These are phyloP conservation scores for Salminus brasiliensis DNA, from an alignment of 2,113 vertebrate genomes.

Conservation along the genomic window DNA sequence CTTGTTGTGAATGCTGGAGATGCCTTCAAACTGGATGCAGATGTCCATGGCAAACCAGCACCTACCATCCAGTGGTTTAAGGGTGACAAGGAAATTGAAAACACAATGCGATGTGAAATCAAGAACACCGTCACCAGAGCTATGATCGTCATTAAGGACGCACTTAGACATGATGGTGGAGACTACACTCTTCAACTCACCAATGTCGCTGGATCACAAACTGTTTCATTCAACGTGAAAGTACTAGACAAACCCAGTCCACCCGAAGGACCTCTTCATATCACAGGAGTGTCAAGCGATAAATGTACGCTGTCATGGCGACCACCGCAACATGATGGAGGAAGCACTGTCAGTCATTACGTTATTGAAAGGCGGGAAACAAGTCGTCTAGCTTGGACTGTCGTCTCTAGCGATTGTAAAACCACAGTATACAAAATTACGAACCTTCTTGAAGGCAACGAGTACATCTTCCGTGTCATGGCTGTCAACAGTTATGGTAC, in stretches of 20 bases:
- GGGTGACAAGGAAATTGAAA: slow-evolving; percentile 89
- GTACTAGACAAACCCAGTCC: slow-evolving; percentile 90
- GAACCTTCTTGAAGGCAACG: slow-evolving; percentile 88
- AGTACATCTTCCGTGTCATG: slow-evolving; percentile 88
- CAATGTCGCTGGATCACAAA: slow-evolving; percentile 91
- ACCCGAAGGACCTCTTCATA: slow-evolving; percentile 87
- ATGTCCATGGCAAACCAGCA: slow-evolving; percentile 89
- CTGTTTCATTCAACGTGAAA: slow-evolving; percentile 87
- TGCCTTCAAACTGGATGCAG: slow-evolving; percentile 92
- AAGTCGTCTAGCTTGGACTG: slow-evolving; percentile 86
- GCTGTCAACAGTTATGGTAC: slow-evolving; percentile 85
- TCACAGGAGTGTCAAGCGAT: slow-evolving; percentile 89
- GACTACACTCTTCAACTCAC: slow-evolving; percentile 87
- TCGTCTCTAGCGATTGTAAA: slow-evolving; percentile 81
- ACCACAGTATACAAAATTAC: slow-evolving; percentile 84
- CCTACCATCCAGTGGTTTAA: slow-evolving; percentile 93
- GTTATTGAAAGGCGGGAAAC: slow-evolving; percentile 89
- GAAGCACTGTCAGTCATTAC: slow-evolving; percentile 87
- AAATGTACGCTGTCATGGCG: slow-evolving; percentile 90
- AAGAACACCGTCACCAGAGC: slow-evolving; percentile 91
- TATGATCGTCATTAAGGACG: slow-evolving; percentile 90
- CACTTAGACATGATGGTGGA: slow-evolving; percentile 88
- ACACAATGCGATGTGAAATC: slow-evolving; percentile 87
- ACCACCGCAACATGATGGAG: slow-evolving; percentile 87
- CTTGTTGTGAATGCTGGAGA: slow-evolving; percentile 91